Percentiles rank a stretch among this genome's conserved stretches.
Evolutionary conservation across 2,113 vertebrate genomes (phyloP).

Genomic region (Gobio gobio): DNA sequence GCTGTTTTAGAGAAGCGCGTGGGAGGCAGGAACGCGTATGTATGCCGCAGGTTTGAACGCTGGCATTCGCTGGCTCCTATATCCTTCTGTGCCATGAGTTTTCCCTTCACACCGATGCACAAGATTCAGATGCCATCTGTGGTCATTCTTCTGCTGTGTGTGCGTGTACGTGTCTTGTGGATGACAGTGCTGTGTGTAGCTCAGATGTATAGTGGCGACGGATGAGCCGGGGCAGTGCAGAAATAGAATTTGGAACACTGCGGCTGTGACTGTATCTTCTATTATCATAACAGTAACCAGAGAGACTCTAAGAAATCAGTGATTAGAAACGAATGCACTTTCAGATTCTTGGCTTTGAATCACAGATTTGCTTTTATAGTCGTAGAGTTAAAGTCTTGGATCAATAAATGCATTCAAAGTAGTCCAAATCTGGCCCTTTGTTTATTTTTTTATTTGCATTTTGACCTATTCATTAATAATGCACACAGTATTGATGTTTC

Average conservation of each 20-base stretch:
- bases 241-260: constrained; percentile 38
- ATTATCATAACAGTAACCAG: constrained; percentile 6
- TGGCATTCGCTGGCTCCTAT: constrained; percentile 53
- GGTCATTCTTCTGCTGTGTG: constrained; percentile 56
- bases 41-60: constrained; percentile 62
- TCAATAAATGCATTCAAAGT: not conserved
- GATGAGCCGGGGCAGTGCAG: constrained; percentile 33
- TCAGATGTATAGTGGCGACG: constrained; percentile 31
- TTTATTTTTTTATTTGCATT: too few relatives aligned
- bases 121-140: constrained; percentile 68
- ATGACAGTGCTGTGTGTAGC: constrained; percentile 58
- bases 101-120: constrained; percentile 21
- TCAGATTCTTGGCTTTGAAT: not conserved
- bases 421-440: constrained; percentile 4
- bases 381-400: not conserved
- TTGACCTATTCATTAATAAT: not conserved
- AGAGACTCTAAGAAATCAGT: constrained; percentile 3
- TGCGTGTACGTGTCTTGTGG: constrained; percentile 26
- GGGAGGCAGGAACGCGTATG: constrained; percentile 31
- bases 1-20: constrained; percentile 59
- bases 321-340: not conserved
- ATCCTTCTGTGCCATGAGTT: constrained; percentile 68
- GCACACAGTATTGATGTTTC: not conserved
- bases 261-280: constrained; percentile 13
- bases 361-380: constrained; percentile 5